phyloP scores from a whole-genome alignment of 1,140 invertebrate genomes.

The Diorhabda carinulata region DNA sequence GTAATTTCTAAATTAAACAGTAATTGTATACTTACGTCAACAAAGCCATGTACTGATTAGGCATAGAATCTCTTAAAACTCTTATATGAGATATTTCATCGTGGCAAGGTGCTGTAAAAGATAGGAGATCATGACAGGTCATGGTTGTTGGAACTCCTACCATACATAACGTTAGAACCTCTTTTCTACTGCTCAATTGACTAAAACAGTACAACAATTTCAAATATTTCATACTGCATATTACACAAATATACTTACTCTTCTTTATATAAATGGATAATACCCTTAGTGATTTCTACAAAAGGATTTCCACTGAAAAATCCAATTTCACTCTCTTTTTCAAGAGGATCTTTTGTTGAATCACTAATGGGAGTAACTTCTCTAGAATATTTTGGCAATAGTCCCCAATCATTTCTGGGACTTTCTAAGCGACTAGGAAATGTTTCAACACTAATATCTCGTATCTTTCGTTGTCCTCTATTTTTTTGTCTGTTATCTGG shows the following conservation, averaged over 20 bases:
- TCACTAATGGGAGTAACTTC: constrained; percentile 45
- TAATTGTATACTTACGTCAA: constrained; percentile 62
- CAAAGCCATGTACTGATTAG: constrained; percentile 97
- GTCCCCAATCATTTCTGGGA: constrained; percentile 49
- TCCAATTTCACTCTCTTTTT: constrained; percentile 60
- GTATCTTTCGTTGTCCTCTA: constrained; percentile 50
- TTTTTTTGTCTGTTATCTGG: constrained; percentile 23
- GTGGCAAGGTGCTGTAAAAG: constrained; percentile 92
- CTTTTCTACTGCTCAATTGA: constrained; percentile 59
- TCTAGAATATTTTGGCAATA: constrained; percentile 47
- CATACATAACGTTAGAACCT: constrained; percentile 86
- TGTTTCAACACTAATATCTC: constrained; percentile 64
- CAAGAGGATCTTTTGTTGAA: constrained; percentile 44
- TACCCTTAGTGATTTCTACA: constrained; percentile 93
- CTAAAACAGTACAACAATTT: constrained; percentile 43
- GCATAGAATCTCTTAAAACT: constrained; percentile 80
- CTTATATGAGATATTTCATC: constrained; percentile 85
- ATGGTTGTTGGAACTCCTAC: constrained; percentile 89
- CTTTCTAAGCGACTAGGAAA: constrained; percentile 54
- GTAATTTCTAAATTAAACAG: constrained; percentile 7
- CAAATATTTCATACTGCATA: neutral
- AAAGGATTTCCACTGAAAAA: constrained; percentile 96
- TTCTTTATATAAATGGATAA: constrained; percentile 94
- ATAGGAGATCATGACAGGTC: constrained; percentile 88
- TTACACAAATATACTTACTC: constrained; percentile 50